Conservation (phyloP, 37 sponge, comb jelly and placozoan species). For the Amphimedon queenslandica region DNA sequence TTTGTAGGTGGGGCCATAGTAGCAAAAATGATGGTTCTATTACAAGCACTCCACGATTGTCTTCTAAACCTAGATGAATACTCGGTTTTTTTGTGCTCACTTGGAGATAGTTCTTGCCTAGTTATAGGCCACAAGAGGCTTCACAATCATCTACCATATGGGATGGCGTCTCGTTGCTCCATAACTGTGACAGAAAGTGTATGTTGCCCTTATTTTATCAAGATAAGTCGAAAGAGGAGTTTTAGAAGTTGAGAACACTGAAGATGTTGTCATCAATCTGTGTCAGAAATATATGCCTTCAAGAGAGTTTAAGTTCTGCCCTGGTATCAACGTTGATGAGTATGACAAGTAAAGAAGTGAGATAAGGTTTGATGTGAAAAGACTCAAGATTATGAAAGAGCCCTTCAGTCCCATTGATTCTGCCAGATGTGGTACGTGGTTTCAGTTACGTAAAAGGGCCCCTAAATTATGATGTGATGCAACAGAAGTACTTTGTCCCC, state of each 20-base stretch:
- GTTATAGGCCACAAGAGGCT: no score
- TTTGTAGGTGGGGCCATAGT: no score
- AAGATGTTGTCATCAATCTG: background rate
- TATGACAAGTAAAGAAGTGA: background rate
- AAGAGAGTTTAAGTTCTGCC: constrained; percentile 6
- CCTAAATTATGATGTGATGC: background rate
- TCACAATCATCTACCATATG: no score
- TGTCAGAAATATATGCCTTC: background rate
- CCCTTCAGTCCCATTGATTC: constrained; percentile 2
- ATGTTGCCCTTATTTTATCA: background rate
- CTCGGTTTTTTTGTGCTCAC: no score
- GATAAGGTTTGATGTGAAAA: constrained; percentile 7
- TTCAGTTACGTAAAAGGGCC: background rate
- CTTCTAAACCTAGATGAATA: no score
- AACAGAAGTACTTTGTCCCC: background rate
- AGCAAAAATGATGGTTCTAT: no score
- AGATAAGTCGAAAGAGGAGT: background rate
- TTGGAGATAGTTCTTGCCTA: no score
- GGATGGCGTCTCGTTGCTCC: background rate
- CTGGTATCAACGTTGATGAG: background rate
- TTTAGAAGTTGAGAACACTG: background rate
- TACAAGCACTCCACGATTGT: no score
- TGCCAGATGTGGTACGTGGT: background rate
- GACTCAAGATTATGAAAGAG: background rate
- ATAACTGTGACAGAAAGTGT: background rate